Base-by-base conservation (phyloP, 2,797 vertebrate genomes). In the Clarias platycephalus region DNA sequence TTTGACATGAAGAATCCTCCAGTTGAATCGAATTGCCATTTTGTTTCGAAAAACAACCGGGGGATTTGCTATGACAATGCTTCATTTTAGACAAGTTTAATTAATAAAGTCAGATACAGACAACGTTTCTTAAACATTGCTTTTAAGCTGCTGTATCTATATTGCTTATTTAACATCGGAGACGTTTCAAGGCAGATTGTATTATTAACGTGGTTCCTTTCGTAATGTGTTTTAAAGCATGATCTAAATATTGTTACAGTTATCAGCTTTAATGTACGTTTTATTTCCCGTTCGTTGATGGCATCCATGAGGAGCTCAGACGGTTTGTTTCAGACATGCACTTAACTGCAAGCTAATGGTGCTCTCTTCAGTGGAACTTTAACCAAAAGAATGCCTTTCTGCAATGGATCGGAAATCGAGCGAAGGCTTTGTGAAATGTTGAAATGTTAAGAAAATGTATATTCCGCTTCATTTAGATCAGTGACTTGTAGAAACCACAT, bases 191-290 rank as follows among this genome's bases (percentile, higher is more conserved):
- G 70, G 81, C n/a, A 37, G 57, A 72, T 82, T 88, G 77, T 71
- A 67, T 80, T 80, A 67, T 60, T 72, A 83, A 62, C 55, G 74
- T 44, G 49, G 70, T 83, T 80, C 37, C 58, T 80, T 76, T 66
- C 37, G 13, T 28, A 62, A 49, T 86, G 66, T 85, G 60, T 71
- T 87, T 68, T 64, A 44, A 82, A 86, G 85, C 88, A 80, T 87
- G 85, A 88, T 81, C 75, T 88, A 76, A 89, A 68, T 89, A 81
- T 87, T 88, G 85, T 87, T 88, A 88, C 82, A 87, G 22, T 84
- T 79, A 72, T 84, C 81, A 72, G 60, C 64, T 84, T 80, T 86
- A 84, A 80, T 78, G 55, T 58, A 82, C 83, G 53, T 66, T 74
- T 84, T 37, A 55, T 70, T 88, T 84, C 28, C 83, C 26, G 53